Evolutionary conservation across 2,888 invertebrate species (phyloP), one percentile per base, ranked within the genome.

Genomic region (Margaritifera margaritifera): DNA sequence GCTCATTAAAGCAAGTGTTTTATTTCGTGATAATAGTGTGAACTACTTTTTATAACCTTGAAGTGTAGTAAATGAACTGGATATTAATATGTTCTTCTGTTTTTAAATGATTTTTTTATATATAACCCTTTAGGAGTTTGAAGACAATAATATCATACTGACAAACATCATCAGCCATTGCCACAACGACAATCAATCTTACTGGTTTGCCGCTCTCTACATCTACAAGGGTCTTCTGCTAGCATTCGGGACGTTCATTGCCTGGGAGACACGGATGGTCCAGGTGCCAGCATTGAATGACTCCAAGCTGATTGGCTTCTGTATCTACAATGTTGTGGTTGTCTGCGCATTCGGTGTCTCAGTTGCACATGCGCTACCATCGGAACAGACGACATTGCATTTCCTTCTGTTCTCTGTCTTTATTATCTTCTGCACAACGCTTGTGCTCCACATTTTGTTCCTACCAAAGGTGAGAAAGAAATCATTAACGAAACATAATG

Each of bases 261-360:
- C 84, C n/a, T 85, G 80, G 80, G 82, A 82, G 54, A 85, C 84
- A 6, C 72, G 84, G 6, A 66, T 74, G 15, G 80, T 85, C 24
- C 69, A 67, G 6, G 68, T 83, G n/a, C 75, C 79, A 8, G 80
- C 75, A 19, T 73, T 85, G 50, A 85, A 85, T 59, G 85, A 85
- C 63, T 79, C 79, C 62, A 80, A 82, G 62, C 72, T 75, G 64
- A 85, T 83, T 50, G 83, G 83, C 2, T 76, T 81, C 24, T 84
- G 83, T 51, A 82, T 85, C 59, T 85, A 85, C 69, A 85, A 83
- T 69, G 77, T 81, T 11, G 77, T 81, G 0, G 67, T 83, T 11
- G 74, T 83, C 31, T 81, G 82, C 65, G 56, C 77, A 24, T 72
- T 84, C 25, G 82, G 79, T 2, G 79, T 82, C 2, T 81, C 82